A percentile compares a stretch with the other conserved stretches of the same genome.
These are phyloP conservation scores for Pseudomugil tenellus DNA, from an alignment of 2,797 vertebrate species.

Conservation along the genomic window DNA sequence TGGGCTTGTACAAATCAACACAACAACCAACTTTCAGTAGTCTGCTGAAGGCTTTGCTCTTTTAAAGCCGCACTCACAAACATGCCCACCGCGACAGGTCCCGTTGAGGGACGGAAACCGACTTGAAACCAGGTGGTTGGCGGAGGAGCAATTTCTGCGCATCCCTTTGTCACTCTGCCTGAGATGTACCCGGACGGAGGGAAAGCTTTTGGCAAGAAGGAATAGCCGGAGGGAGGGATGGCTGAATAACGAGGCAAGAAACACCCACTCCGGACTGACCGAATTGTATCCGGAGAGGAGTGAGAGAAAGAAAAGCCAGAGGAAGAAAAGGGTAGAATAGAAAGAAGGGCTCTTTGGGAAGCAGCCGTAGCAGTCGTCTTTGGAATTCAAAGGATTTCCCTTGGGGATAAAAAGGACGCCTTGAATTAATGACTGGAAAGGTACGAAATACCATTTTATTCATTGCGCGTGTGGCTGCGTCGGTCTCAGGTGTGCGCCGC, in stretches of 20 bases:
- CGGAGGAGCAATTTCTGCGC: constrained; percentile 49
- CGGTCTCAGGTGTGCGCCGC: constrained; percentile 51
- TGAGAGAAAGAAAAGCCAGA: constrained; percentile 47
- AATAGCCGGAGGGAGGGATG: constrained; percentile 77
- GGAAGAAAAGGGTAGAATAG: constrained; percentile 37
- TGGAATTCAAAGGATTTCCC: constrained; percentile 56
- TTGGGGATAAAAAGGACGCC: constrained; percentile 56
- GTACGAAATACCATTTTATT: constrained; percentile 66
- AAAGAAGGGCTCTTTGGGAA: constrained; percentile 36
- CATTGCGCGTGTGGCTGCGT: constrained; percentile 23
- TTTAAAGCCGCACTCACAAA: constrained; percentile 35
- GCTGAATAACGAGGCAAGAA: constrained; percentile 75
- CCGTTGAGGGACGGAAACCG: constrained; percentile 28
- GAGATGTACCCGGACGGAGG: constrained; percentile 43
- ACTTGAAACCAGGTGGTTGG: constrained; percentile 45
- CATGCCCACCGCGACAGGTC: constrained; percentile 26
- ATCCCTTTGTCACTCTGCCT: constrained; percentile 29
- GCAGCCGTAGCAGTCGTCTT: constrained; percentile 40
- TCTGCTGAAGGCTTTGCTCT: constrained; percentile 11
- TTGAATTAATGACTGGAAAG: constrained; percentile 72
- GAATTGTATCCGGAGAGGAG: constrained; percentile 65
- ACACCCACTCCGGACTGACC: constrained; percentile 77
- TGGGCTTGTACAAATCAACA: constrained; percentile 6
- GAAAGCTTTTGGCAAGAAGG: constrained; percentile 71
- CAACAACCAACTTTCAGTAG: constrained; percentile 5